Evolutionary conservation across 2,888 invertebrate species (phyloP), one percentile per base, ranked within the genome.

Genomic region (Polydesmus complanatus): DNA sequence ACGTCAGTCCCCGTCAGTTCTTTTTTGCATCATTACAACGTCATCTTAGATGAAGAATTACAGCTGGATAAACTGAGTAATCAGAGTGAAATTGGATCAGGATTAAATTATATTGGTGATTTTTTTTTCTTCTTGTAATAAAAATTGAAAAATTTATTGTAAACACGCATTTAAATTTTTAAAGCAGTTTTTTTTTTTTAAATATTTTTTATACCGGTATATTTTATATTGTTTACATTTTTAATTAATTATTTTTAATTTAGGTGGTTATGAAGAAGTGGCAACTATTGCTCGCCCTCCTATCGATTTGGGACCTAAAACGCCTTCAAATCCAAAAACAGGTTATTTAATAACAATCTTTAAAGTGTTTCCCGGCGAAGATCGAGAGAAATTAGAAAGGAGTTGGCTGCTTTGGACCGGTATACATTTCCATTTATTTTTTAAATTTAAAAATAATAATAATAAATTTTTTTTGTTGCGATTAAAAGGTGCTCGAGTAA

Each of bases 351-450:
- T 93, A 68, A 90, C 90, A 68, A 89, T 93, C 69, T 93, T 90
- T 76, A 90, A 90, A 80, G 92, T 92, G 23, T 92, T 92, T 74
- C 91, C 92, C 76, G 93, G 93, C 47, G 92, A 93, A 72, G 93
- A 93, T 74, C 84, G 90, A 58, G 89, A 92, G 70, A 85, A 88
- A 66, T 88, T 93, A 73, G 93, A 93, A 74, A 82, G 88, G 68
- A 92, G 93, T 76, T 93, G 93, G 93, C 79, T 93, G 21, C 91
- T 91, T 72, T 93, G 93, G 93, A 92, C 92, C 25, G 81, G 80
- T 80, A 69, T 64, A 67, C 27, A 21, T 56, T 18, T n/a, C 11
- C 14, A 56, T 60, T 18, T 37, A 8, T 37, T 37, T n/a, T n/a
- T n/a, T n/a, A n/a, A n/a, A n/a, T n/a, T n/a, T n/a, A n/a, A n/a